phyloP scores from a whole-genome alignment of 2,888 invertebrate species.

The Creontiades dilutus region DNA sequence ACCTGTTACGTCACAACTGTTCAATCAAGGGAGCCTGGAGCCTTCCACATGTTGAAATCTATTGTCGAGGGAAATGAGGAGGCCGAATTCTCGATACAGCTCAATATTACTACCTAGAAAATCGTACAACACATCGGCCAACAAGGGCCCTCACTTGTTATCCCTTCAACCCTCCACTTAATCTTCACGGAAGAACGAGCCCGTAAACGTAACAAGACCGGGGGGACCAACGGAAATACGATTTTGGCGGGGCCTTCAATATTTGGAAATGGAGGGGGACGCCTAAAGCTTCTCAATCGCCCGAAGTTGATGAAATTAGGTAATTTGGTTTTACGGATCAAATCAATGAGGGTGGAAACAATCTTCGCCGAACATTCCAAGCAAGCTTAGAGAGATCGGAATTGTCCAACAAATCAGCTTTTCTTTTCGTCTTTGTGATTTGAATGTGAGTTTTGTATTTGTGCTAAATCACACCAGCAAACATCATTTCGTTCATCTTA shows the following conservation, averaged over 20 bases:
- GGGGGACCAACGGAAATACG: background rate
- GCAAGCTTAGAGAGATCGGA: no score
- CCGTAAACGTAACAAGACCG: background rate
- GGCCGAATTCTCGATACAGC: no score
- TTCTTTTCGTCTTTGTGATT: no score
- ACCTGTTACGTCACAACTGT: no score
- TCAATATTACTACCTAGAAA: no score
- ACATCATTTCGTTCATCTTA: no score
- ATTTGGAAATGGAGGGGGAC: background rate
- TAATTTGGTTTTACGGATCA: background rate
- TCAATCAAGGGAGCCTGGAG: no score
- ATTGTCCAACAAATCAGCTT: no score
- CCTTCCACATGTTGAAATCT: no score
- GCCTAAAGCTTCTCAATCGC: conserved; percentile 11
- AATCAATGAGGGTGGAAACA: background rate
- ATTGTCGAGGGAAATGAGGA: no score
- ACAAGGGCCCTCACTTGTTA: background rate
- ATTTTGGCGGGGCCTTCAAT: background rate
- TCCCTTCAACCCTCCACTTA: background rate
- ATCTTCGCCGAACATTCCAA: background rate
- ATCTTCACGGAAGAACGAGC: conserved; percentile 15
- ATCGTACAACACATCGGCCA: background rate
- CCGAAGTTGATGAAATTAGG: conserved; percentile 14
- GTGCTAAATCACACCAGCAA: no score
- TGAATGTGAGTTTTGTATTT: no score